Base-by-base conservation (phyloP, 2,797 vertebrate genomes). In the Karalla daura region DNA sequence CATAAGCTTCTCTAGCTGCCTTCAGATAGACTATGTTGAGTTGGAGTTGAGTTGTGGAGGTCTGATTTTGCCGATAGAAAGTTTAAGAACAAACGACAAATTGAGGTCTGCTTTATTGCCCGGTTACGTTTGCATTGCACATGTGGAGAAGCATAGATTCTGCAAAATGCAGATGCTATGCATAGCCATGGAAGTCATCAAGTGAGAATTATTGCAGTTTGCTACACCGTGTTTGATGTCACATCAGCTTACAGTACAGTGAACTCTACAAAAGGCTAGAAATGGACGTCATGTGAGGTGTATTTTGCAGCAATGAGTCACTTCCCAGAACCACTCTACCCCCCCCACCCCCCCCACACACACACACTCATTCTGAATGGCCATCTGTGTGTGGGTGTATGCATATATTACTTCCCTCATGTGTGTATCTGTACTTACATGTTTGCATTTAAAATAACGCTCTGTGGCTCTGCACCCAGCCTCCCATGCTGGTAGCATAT, bases 261-360 rank as follows among this genome's bases (percentile, higher is more conserved):
- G 37, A 60, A 44, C 25, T 47, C 53, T 6, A 23, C 7, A 11
- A 69, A 43, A 47, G 40, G 3, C 33, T 63, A 59, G 23, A 36
- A 28, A 39, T 15, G 21, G 25, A 25, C 54, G 54, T 63, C 69
- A 65, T 40, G 27, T 54, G 49, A 76, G 69, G 37, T 40, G 18
- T 9, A 23, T 63, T 75, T 75, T 53, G 27, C 33, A 65, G 40
- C 44, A 35, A 62, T 76, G 50, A 79, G 55, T 76, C 62, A 59
- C 28, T 64, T 44, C 2, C 27, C n/a, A n/a, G n/a, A n/a, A n/a
- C n/a, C n/a, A n/a, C n/a, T n/a, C 50, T 55, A 15, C 10, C 49
- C 56, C 40, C 10, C 4, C 25, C 15, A 24, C 47, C 40, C 28
- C 11, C 33, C 40, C 37, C 17, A 18, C 20, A 36, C 35, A 27